Evolutionary conservation across 2,888 invertebrate species (phyloP).

Genomic region (Myathropa florea): DNA sequence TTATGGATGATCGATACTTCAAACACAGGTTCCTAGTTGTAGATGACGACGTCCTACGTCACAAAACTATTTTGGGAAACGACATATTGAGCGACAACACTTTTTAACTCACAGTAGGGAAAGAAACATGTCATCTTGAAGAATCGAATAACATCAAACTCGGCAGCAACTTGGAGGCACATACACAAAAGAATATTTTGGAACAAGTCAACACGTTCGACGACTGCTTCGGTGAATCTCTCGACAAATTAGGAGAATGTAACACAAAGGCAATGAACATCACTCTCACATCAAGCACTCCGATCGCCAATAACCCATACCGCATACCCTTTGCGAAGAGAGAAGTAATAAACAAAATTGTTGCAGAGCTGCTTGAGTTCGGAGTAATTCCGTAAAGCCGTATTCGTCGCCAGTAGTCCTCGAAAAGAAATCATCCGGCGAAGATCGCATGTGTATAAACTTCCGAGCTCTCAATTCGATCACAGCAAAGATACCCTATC

Average conservation of each 20-base stretch:
- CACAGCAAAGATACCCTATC: background rate
- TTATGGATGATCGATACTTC: background rate
- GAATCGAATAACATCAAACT: background rate
- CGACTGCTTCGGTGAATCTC: background rate
- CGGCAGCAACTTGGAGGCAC: background rate
- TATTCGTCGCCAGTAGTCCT: slow-evolving; percentile 8
- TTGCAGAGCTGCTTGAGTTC: background rate
- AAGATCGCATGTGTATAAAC: background rate
- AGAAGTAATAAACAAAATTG: background rate
- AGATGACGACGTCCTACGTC: background rate
- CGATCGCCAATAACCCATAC: background rate
- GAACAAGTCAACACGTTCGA: background rate
- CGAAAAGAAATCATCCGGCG: background rate
- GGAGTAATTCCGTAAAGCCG: background rate
- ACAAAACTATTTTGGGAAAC: background rate
- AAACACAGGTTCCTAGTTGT: background rate
- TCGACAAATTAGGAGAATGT: background rate
- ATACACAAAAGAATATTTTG: background rate
- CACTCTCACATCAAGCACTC: background rate
- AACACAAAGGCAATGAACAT: background rate
- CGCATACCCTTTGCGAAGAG: background rate
- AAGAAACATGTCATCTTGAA: background rate
- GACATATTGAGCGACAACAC: background rate
- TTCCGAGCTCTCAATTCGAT: background rate
- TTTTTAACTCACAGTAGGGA: background rate